Evolutionary conservation across 2,888 invertebrate genomes (phyloP), one percentile per base, ranked within the genome.

Genomic region (Xanthorhoe designata): DNA sequence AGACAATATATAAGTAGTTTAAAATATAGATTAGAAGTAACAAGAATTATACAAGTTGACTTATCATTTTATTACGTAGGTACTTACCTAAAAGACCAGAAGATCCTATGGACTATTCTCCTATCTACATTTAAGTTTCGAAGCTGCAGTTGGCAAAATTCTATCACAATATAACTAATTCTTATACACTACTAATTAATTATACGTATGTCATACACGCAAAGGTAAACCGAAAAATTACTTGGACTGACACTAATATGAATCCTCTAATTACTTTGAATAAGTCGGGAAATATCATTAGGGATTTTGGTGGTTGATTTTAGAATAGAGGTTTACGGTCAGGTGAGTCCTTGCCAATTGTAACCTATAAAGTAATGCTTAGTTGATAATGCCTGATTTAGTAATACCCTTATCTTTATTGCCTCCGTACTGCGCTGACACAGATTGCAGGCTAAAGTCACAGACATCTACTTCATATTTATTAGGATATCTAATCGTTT

Each of bases 121-220:
- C 58, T 13, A 49, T 15, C 49, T 59, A 56, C 29, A 52, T 53
- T 63, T 42, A 58, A 59, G 69, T 78, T 64, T 64, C 81, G 82
- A 83, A 86, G 86, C 86, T 88, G 87, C 88, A 86, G 88, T 52
- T 80, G 74, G 82, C 79, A 77, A 76, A 71, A 67, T 69, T 70
- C 68, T 71, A 74, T 77, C 78, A 79, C 70, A 82, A 76, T 71
- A 73, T 81, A 81, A 76, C 80, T 80, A 81, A 80, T 73, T 69
- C 80, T 82, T 84, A 82, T 73, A 71, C 52, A 61, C 18, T 18
- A 45, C 54, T 55, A 42, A 60, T 19, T 55, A 42, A 60, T 19
- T 52, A 55, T 56, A 68, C 56, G 57, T 64, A 64, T 59, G 45
- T 55, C 15, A 61, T 53, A 54, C 19, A 60, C 35, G 24, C 45